Evolutionary conservation across 1,140 invertebrate species (phyloP).

Genomic region (Stegodyphus mimosarum): DNA sequence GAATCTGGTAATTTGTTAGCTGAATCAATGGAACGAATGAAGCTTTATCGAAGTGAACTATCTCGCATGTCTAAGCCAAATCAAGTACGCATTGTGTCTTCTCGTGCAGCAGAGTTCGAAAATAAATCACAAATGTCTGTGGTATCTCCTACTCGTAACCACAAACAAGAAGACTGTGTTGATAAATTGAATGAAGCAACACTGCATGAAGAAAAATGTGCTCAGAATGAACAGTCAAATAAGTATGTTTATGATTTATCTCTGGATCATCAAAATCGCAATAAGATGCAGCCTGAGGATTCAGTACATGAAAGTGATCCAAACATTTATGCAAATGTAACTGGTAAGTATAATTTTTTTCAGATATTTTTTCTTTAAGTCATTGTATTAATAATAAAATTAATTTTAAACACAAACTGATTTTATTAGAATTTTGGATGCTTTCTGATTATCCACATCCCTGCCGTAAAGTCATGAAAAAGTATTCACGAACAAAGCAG

Average conservation of each 20-base stretch:
- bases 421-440: too few relatives aligned
- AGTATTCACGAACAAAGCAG: too few relatives aligned
- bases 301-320: background rate
- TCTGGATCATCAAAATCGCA: slow-evolving; percentile 42
- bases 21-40: slow-evolving; percentile 74
- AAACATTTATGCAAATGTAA: background rate
- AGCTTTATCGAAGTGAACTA: slow-evolving; percentile 79
- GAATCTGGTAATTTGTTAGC: slow-evolving; percentile 72
- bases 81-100: slow-evolving; percentile 79
- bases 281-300: background rate
- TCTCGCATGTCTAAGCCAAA: slow-evolving; percentile 77
- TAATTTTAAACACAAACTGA: too few relatives aligned
- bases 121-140: slow-evolving; percentile 62
- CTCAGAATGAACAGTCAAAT: background rate
- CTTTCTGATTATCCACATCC: too few relatives aligned
- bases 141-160: background rate
- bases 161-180: background rate
- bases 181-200: background rate
- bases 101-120: slow-evolving; percentile 81
- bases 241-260: slow-evolving; percentile 2
- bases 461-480: too few relatives aligned
- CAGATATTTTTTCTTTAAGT: too few relatives aligned
- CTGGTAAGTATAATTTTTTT: slow-evolving; percentile 1
- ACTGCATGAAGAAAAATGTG: background rate
- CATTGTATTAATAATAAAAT: too few relatives aligned